Percentiles rank a stretch among this genome's conserved stretches.
These are phyloP conservation scores for Meliscaeva auricollis DNA, from an alignment of 2,888 invertebrate genomes.

Conservation along the genomic window DNA sequence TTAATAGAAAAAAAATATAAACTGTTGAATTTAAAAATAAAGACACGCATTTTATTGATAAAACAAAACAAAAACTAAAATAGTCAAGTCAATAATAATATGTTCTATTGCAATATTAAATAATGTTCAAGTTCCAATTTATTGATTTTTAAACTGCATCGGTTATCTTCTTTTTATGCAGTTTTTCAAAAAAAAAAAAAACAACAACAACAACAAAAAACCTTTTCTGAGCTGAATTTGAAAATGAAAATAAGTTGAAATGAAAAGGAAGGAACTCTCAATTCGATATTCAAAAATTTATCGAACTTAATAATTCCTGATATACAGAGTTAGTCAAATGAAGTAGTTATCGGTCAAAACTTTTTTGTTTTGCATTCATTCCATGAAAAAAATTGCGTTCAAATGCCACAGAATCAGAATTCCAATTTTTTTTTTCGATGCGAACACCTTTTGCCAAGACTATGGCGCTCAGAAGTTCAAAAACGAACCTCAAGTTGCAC, in stretches of 20 bases:
- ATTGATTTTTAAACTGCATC: constrained; percentile 38
- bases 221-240: neutral
- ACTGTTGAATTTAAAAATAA: constrained; percentile 59
- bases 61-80: constrained; percentile 19
- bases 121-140: constrained; percentile 39
- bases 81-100: constrained; percentile 49
- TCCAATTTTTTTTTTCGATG: too few species aligned
- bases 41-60: constrained; percentile 37
- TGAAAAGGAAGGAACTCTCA: constrained; percentile 9
- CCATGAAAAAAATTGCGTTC: too few species aligned
- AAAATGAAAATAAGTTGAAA: constrained; percentile 7
- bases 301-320: constrained; percentile 11
- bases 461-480: too few species aligned
- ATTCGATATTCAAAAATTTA: constrained; percentile 3
- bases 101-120: constrained; percentile 51
- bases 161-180: constrained; percentile 17
- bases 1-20: constrained; percentile 57
- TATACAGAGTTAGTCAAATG: too few species aligned
- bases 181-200: constrained; percentile 17
- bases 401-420: too few species aligned
- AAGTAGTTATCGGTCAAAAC: too few species aligned
- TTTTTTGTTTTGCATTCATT: too few species aligned
- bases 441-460: too few species aligned
- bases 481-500: too few species aligned
- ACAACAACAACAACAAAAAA: constrained; percentile 10